A percentile compares a stretch with the other conserved stretches of the same genome.
Conservation (phyloP, 2,797 vertebrate genomes). For the Syngnathus acus region DNA sequence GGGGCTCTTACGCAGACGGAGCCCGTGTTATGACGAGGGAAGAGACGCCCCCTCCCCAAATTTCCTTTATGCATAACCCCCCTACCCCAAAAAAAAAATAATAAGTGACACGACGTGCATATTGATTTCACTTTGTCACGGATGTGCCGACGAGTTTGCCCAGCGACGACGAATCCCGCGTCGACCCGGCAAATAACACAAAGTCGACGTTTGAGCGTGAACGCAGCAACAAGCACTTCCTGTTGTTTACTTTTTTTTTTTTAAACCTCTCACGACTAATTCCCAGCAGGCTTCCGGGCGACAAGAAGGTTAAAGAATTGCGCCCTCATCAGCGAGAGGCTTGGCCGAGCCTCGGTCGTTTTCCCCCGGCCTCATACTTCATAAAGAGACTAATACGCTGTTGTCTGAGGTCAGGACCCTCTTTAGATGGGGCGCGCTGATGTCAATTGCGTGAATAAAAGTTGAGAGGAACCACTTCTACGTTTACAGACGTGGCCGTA, state of each 20-base stretch:
- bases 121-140: slow-evolving; percentile 48
- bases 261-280: slow-evolving; percentile 7
- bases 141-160: slow-evolving; percentile 36
- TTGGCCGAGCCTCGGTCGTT: slow-evolving; percentile 63
- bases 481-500: slow-evolving; percentile 67
- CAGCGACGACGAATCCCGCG: slow-evolving; percentile 49
- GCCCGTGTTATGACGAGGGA: slow-evolving; percentile 67
- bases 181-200: slow-evolving; percentile 9
- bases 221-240: not conserved
- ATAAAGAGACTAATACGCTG: slow-evolving; percentile 77
- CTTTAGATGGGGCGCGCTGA: slow-evolving; percentile 65
- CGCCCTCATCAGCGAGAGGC: slow-evolving; percentile 64
- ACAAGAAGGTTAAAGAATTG: slow-evolving; percentile 61
- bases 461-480: slow-evolving; percentile 73
- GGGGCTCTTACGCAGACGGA: slow-evolving; percentile 65
- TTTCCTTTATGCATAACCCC: slow-evolving; percentile 58
- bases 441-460: slow-evolving; percentile 84
- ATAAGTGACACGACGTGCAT: slow-evolving; percentile 36
- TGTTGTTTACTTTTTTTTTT: slow-evolving; percentile 5
- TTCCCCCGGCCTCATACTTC: slow-evolving; percentile 71
- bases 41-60: slow-evolving; percentile 38
- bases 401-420: slow-evolving; percentile 75
- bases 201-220: slow-evolving; percentile 12
- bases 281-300: slow-evolving; percentile 29
- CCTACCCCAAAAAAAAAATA: slow-evolving; percentile 13